Conservation (phyloP, 2,797 vertebrate genomes). For the Enteromius unitaeniatus region DNA sequence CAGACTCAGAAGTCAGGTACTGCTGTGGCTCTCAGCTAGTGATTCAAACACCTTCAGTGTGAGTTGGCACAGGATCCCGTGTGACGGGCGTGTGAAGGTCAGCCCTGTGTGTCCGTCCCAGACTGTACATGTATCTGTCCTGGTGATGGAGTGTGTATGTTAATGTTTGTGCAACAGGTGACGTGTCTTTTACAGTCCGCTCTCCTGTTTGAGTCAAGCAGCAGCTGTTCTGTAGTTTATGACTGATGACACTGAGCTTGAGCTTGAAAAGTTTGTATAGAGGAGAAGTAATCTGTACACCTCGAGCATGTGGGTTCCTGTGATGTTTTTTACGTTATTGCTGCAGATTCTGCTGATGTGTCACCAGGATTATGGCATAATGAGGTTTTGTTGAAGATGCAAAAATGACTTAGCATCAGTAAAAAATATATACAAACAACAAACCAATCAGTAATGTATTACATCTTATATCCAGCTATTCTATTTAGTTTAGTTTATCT, state of each 20-base stretch:
- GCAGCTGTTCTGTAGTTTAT: neutral
- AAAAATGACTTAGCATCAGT: neutral
- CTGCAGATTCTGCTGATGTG: neutral
- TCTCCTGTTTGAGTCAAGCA: neutral
- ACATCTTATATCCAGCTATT: no score
- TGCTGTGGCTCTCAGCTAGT: neutral
- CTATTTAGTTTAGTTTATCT: no score
- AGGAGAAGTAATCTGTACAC: neutral
- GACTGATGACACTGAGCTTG: neutral
- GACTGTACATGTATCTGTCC: slow-evolving; percentile 3
- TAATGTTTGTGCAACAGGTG: neutral
- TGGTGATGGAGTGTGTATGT: slow-evolving; percentile 15
- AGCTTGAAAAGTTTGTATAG: neutral
- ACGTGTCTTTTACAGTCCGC: neutral
- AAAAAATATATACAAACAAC: neutral
- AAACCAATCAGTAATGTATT: neutral
- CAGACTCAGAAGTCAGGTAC: neutral
- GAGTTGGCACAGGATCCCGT: slow-evolving; percentile 33
- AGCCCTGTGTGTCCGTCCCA: slow-evolving; percentile 27
- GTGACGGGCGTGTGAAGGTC: slow-evolving; percentile 45
- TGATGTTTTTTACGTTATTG: neutral
- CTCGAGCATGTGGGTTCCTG: neutral
- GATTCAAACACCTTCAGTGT: slow-evolving; percentile 39
- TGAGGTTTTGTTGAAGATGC: neutral
- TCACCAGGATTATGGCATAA: neutral